Percentiles rank a stretch among this genome's conserved stretches.
phyloP scores from a whole-genome alignment of 1,140 invertebrate genomes.

The Saxidomus purpurata region DNA sequence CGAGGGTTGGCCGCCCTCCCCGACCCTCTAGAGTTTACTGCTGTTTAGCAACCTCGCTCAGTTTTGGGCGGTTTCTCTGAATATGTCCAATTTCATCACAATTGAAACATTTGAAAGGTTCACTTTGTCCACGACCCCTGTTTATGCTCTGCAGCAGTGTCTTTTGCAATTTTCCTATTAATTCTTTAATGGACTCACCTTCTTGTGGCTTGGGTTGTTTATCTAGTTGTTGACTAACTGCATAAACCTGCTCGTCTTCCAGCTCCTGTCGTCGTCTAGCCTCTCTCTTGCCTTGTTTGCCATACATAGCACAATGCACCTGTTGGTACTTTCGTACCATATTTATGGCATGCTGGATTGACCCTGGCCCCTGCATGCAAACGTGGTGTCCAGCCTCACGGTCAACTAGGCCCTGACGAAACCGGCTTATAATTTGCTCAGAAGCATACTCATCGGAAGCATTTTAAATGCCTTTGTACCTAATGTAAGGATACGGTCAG shows the following conservation, averaged over 20 bases:
- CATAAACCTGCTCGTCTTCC: not conserved
- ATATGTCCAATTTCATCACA: not conserved
- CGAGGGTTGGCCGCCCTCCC: not conserved
- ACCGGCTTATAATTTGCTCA: not conserved
- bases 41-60: not conserved
- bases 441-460: not conserved
- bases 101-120: not conserved
- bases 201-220: not conserved
- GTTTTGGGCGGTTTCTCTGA: not conserved
- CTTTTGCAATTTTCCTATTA: not conserved
- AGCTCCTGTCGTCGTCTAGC: not conserved
- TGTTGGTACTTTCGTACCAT: not conserved
- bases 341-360: not conserved
- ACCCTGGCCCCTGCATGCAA: not conserved
- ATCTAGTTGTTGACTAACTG: not conserved
- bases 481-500: no score
- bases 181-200: not conserved
- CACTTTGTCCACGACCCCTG: no score
- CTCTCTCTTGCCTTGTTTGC: not conserved
- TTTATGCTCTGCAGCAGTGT: not conserved
- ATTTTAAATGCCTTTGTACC: no score
- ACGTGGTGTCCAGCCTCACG: not conserved
- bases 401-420: constrained; percentile 1
- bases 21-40: not conserved
- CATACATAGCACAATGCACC: not conserved